Evolutionary conservation across 2,797 vertebrate species (phyloP), one percentile per base, ranked within the genome.

Genomic region (Limosa lapponica): DNA sequence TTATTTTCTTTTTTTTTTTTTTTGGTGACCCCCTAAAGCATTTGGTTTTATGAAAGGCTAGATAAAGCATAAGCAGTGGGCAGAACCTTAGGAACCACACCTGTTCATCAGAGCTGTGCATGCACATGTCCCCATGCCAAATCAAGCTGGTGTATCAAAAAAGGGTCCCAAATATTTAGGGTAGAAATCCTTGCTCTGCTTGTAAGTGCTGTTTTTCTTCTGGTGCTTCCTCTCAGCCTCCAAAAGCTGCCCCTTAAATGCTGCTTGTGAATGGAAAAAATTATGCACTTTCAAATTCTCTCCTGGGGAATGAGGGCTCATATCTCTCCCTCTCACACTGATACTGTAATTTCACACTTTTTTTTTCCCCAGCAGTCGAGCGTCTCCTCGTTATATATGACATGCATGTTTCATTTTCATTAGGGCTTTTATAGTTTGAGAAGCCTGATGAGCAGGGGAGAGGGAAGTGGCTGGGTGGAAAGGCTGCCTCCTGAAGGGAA

Each of bases 341-440:
- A 82, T 87, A 75, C 69, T 93, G 74, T 94, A 92, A 94, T 96
- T 97, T 97, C 89, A 94, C 72, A 77, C 71, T 62, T 90, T 75
- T 62, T 81, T 28, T 62, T 83, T 72, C 18, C 4, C 62, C 73
- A 93, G 73, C 20, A 58, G 84, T 92, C 54, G 81, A 44, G 70
- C n/a, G 24, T 91, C 69, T 87, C 32, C 71, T 94, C 0, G 2
- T 82, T 95, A 30, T 62, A 12, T 61, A 74, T 62, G n/a, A 72
- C 6, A 39, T 55, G 36, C 79, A 66, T 61, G 84, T 91, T 97
- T 91, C 79, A 30, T 82, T 96, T 96, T 89, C 94, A 44, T 84
- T 89, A 91, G 67, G 61, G 44, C 77, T 90, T 90, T 77, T 90
- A 55, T 70, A 54, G 81, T 37, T 41, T 65, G 91, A 85, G 93